phyloP scores from a whole-genome alignment of 2,888 invertebrate species.

The Andrena bicolor region DNA sequence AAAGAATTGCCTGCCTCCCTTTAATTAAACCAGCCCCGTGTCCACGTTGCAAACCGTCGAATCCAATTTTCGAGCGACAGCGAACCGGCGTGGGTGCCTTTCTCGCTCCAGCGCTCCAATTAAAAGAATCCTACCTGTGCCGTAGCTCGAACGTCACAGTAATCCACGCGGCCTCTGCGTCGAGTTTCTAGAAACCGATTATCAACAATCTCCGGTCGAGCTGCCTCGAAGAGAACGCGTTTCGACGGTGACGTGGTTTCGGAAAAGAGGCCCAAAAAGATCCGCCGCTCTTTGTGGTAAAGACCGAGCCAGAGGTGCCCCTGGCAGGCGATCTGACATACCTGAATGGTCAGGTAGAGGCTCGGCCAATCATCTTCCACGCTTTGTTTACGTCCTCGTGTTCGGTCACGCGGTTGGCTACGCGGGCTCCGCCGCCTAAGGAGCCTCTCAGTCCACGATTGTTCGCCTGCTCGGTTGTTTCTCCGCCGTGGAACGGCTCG shows the following conservation, averaged over 20 bases:
- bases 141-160: too few relatives aligned
- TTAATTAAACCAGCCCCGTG: conserved; percentile 13
- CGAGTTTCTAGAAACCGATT: too few relatives aligned
- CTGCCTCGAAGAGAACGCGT: too few relatives aligned
- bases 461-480: conserved; percentile 47
- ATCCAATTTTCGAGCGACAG: too few relatives aligned
- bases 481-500: not conserved
- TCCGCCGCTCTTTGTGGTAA: not conserved
- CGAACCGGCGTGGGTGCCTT: too few relatives aligned
- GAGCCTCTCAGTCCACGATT: conserved; percentile 64
- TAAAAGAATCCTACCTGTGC: too few relatives aligned
- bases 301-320: not conserved
- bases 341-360: conserved; percentile 66
- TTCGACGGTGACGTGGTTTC: too few relatives aligned
- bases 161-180: too few relatives aligned
- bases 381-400: conserved; percentile 66
- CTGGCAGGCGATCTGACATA: conserved; percentile 41
- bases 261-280: not conserved
- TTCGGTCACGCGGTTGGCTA: conserved; percentile 54
- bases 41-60: not conserved
- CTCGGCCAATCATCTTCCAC: conserved; percentile 70
- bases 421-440: conserved; percentile 51
- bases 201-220: too few relatives aligned
- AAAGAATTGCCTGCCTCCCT: not conserved
- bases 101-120: too few relatives aligned